A percentile compares a stretch with the other conserved stretches of the same genome.
Evolutionary conservation across 2,113 vertebrate species (phyloP).

Genomic region (Mastomys natalensis): DNA sequence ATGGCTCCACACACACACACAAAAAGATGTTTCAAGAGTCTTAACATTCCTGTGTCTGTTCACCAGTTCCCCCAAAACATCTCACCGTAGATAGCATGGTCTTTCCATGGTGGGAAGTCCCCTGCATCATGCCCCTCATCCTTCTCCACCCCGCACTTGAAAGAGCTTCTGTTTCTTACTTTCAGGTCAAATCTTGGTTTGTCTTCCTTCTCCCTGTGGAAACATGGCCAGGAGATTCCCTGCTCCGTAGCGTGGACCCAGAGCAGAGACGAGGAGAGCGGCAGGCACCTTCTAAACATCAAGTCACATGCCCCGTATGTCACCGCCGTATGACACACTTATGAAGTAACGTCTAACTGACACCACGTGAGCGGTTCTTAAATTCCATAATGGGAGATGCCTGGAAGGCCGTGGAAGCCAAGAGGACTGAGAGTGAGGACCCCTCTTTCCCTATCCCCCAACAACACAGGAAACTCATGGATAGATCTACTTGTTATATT

Average conservation of each 20-base stretch:
- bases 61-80: too few species aligned
- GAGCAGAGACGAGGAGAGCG: neutral
- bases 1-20: neutral
- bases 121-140: neutral
- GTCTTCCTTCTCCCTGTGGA: too few species aligned
- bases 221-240: neutral
- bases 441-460: neutral
- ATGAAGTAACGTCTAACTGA: neutral
- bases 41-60: too few species aligned
- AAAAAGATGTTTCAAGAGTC: neutral
- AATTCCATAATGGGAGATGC: neutral
- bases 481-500: neutral
- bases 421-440: neutral
- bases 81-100: neutral
- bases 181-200: neutral
- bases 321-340: neutral
- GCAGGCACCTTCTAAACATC: neutral
- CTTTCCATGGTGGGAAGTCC: neutral
- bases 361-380: too few species aligned
- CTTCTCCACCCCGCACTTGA: neutral
- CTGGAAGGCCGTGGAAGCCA: neutral
- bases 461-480: neutral
- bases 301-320: neutral
- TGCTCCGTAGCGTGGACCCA: too few species aligned
- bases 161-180: neutral